phyloP scores from a whole-genome alignment of 2,113 vertebrate species.

The Menura novaehollandiae region DNA sequence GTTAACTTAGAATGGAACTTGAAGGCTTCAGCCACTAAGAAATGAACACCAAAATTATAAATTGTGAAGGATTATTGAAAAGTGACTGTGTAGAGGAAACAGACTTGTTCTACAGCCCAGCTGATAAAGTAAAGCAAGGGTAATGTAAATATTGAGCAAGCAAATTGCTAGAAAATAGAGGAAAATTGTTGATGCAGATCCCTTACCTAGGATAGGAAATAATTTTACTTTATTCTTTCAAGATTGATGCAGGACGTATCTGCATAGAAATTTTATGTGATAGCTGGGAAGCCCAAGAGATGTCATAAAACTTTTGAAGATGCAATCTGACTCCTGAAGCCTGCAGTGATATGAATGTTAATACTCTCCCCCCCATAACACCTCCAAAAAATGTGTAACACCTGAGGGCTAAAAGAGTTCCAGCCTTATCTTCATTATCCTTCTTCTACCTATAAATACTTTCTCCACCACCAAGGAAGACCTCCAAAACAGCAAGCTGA shows the following conservation, averaged over 20 bases:
- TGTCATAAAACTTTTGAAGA: not conserved
- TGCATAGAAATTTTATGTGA: not conserved
- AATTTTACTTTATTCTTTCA: not conserved
- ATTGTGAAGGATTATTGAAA: not conserved
- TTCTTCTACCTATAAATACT: not conserved
- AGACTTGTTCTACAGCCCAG: not conserved
- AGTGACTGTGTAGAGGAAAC: not conserved
- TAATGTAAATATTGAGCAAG: not conserved
- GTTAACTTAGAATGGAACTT: not conserved
- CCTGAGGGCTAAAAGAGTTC: not conserved
- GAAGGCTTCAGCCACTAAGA: not conserved
- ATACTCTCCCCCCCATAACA: not conserved
- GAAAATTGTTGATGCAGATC: not conserved
- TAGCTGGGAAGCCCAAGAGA: not conserved
- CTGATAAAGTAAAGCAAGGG: not conserved
- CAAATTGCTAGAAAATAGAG: not conserved
- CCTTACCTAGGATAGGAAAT: not conserved
- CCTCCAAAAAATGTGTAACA: not conserved
- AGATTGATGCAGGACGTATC: not conserved
- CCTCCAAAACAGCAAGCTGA: not conserved
- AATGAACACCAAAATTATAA: not conserved
- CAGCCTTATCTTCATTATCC: not conserved
- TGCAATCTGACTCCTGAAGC: not conserved
- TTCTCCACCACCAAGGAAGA: not conserved
- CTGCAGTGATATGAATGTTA: not conserved